Percentiles rank a stretch among this genome's conserved stretches.
Evolutionary conservation across 2,888 invertebrate species (phyloP).

Genomic region (Saturnia pavonia): DNA sequence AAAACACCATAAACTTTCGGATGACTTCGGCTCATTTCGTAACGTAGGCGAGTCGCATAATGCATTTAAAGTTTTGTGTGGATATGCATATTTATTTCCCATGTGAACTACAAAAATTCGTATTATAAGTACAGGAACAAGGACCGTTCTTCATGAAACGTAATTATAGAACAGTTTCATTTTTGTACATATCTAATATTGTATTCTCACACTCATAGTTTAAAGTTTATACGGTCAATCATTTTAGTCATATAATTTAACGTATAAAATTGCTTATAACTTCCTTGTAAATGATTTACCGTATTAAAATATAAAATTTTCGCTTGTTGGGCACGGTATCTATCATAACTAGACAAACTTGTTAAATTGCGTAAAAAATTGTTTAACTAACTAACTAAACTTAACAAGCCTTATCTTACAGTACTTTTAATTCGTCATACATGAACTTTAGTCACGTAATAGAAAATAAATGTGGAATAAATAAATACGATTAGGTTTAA

Average conservation of each 20-base stretch:
- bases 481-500: neutral
- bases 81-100: neutral
- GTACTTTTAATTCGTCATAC: conserved; percentile 1
- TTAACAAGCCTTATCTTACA: neutral
- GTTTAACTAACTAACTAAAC: conserved; percentile 4
- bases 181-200: too few relatives aligned
- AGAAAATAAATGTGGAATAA: neutral
- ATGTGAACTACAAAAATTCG: neutral
- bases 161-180: too few relatives aligned
- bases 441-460: conserved; percentile 5
- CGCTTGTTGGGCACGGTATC: neutral
- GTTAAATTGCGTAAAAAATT: neutral
- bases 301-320: neutral
- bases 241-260: neutral
- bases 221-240: neutral
- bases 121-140: too few relatives aligned
- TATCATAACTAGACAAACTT: neutral
- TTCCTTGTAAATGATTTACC: neutral
- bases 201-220: neutral
- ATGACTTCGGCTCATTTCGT: conserved; percentile 62
- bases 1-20: conserved; percentile 74
- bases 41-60: conserved; percentile 13
- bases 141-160: neutral
- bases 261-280: neutral
- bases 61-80: conserved; percentile 12